Evolutionary conservation across 2,113 vertebrate species (phyloP), one percentile per base, ranked within the genome.

Genomic region (Vulpes lagopus): DNA sequence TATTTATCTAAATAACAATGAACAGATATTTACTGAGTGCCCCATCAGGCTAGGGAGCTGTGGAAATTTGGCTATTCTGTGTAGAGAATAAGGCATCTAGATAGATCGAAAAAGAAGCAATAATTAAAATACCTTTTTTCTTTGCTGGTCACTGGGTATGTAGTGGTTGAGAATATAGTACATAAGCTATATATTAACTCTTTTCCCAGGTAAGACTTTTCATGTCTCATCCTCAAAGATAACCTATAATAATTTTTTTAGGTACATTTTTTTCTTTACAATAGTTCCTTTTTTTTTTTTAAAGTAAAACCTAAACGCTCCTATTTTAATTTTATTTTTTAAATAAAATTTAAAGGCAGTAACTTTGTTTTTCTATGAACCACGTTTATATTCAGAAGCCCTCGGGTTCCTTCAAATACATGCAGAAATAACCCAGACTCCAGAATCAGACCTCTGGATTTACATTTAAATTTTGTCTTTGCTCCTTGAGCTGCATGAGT

Each of bases 1-100:
- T 92, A 89, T 94, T 92, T 97, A 87, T 97, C 93, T 96, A 92
- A 96, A 91, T 95, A 78, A 95, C 80, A 95, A 59, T 85, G 93
- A 96, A 79, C 89, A 96, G 79, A 74, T 97, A 92, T 93, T 88
- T 98, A 95, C 94, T 71, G 85, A 97, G 17, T 92, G 14, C 17
- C 22, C 55, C 11, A 89, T 91, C 27, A 80, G 35, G 62, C 49
- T 94, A 74, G 74, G 86, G 82, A 55, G 69, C 22, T 55, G 32
- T 62, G 22, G 51, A 59, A 71, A 76, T 53, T 49, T 83, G 38
- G 81, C 62, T 94, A 16, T 94, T 94, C 43, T 62, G 73, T 95
- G 17, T 25, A 35, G 17, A 89, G 65, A 74, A 19, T 86, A 11
- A 83, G 11, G 5, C 9, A 76, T 71, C 11, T 95, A 78, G 93